These are phyloP conservation scores for Ciconia boyciana DNA, from an alignment of 2,113 vertebrate species.

Conservation along the genomic window DNA sequence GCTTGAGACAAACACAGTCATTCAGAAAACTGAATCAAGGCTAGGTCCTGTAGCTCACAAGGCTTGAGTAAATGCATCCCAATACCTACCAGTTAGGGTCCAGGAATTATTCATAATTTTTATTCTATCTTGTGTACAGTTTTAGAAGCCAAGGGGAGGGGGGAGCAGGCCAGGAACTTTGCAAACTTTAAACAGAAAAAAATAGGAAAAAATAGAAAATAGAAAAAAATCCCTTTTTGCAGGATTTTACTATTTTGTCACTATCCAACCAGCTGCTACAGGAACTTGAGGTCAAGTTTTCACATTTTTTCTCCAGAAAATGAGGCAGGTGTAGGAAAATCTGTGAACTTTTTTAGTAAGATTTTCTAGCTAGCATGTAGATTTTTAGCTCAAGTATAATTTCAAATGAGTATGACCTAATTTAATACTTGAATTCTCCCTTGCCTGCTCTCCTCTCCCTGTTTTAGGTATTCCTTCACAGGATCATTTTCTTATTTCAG, in stretches of 20 bases:
- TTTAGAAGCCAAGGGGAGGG: neutral
- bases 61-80: neutral
- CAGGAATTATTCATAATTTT: neutral
- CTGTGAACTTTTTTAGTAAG: neutral
- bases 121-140: neutral
- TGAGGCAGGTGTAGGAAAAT: neutral
- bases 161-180: neutral
- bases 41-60: neutral
- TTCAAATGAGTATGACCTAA: neutral
- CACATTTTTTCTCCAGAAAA: neutral
- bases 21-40: neutral
- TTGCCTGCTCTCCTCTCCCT: neutral
- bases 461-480: neutral
- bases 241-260: neutral
- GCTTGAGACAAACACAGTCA: neutral
- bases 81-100: neutral
- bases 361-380: neutral
- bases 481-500: neutral
- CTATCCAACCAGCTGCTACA: neutral
- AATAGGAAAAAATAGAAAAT: neutral
- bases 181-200: neutral
- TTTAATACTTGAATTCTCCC: neutral
- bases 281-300: neutral
- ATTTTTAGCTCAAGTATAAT: neutral
- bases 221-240: neutral